Conservation (phyloP, 92 coral and sea anemone species). For the Paragorgia papillata region DNA sequence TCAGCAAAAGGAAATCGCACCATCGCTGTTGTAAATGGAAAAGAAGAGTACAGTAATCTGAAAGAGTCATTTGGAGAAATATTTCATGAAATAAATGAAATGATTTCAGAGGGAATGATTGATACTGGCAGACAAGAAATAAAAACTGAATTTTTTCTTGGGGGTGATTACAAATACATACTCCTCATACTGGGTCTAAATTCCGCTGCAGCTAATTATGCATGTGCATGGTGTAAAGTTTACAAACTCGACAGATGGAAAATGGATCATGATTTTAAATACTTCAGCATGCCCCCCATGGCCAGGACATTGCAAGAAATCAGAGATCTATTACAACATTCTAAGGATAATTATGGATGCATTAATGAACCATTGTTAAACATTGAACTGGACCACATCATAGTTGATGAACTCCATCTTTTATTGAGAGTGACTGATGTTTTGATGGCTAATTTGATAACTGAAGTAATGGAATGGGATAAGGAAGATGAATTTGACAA, state of each 20-base stretch:
- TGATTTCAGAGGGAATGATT: not conserved
- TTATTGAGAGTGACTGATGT: conserved; percentile 49
- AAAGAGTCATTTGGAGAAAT: conserved; percentile 8
- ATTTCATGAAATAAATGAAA: conserved; percentile 4
- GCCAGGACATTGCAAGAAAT: conserved; percentile 50
- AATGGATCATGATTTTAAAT: conserved; percentile 16
- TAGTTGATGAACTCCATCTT: conserved; percentile 59
- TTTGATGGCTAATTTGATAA: conserved; percentile 35
- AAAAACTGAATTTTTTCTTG: conserved; percentile 46
- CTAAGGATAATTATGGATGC: conserved; percentile 49
- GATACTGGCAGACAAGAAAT: not conserved
- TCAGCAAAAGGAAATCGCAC: conserved; percentile 56
- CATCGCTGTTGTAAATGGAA: conserved; percentile 50
- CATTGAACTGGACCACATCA: conserved; percentile 52
- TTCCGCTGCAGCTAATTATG: conserved; percentile 47
- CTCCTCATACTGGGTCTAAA: conserved; percentile 28
- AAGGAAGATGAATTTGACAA: conserved; percentile 24
- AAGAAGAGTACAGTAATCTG: conserved; percentile 39
- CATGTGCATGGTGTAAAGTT: conserved; percentile 55
- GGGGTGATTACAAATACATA: conserved; percentile 53
- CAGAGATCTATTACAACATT: conserved; percentile 1
- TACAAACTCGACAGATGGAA: conserved; percentile 50
- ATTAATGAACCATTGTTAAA: conserved; percentile 43
- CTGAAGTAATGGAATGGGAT: conserved; percentile 51
- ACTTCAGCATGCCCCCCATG: not conserved